Evolutionary conservation across 2,113 vertebrate species (phyloP).

Genomic region (Xenopus laevis): DNA sequence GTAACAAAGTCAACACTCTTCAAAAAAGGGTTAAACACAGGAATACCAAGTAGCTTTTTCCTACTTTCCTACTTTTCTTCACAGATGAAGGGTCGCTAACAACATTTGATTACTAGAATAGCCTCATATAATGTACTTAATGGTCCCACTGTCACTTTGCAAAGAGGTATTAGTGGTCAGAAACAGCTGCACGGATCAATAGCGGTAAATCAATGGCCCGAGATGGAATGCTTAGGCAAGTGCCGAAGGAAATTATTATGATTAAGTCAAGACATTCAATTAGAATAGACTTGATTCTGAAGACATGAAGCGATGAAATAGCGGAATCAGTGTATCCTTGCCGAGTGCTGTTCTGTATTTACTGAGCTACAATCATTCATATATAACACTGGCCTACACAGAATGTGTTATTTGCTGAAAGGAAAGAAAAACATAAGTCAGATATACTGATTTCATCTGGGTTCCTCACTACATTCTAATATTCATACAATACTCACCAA

Average conservation of each 20-base stretch:
- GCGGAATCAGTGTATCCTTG: constrained; percentile 10
- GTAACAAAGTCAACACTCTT: constrained; percentile 21
- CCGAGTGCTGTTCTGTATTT: background rate
- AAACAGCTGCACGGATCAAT: constrained; percentile 45
- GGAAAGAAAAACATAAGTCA: no score
- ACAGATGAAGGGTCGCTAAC: constrained; percentile 45
- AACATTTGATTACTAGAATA: constrained; percentile 37
- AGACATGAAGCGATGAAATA: constrained; percentile 17
- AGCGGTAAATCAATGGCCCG: constrained; percentile 39
- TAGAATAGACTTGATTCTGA: constrained; percentile 28
- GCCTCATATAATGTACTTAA: constrained; percentile 45
- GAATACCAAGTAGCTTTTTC: constrained; percentile 18
- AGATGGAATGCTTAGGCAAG: constrained; percentile 35
- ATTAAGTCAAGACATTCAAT: constrained; percentile 42
- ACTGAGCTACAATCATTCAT: background rate
- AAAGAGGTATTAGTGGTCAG: constrained; percentile 44
- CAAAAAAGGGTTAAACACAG: constrained; percentile 21
- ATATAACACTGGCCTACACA: no score
- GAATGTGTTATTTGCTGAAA: no score
- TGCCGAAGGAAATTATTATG: constrained; percentile 42
- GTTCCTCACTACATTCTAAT: no score
- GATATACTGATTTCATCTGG: no score
- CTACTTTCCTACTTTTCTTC: constrained; percentile 22
- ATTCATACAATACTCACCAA: no score
- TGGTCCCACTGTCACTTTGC: constrained; percentile 39